phyloP scores from a whole-genome alignment of 2,888 invertebrate genomes.

The Andrena fulva region DNA sequence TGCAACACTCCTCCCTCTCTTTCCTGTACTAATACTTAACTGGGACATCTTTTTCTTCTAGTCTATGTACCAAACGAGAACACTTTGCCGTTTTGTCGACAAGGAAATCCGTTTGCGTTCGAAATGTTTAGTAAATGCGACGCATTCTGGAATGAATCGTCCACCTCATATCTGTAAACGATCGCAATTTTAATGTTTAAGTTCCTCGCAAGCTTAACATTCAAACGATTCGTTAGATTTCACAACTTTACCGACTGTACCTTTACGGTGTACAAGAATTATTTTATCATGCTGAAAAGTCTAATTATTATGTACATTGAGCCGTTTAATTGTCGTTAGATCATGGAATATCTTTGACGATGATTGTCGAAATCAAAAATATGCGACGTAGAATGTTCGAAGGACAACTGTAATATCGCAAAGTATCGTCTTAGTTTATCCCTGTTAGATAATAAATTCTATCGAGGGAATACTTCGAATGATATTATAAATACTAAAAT shows the following conservation, averaged over 20 bases:
- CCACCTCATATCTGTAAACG: conserved; percentile 64
- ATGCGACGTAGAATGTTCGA: background rate
- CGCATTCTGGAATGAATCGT: conserved; percentile 48
- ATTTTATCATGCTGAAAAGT: conserved; percentile 13
- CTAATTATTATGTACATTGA: conserved; percentile 6
- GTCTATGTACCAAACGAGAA: conserved; percentile 52
- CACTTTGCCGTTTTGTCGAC: conserved; percentile 34
- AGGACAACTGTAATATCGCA: background rate
- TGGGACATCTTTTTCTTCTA: conserved; percentile 80
- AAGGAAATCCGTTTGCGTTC: conserved; percentile 26
- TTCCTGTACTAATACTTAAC: conserved; percentile 81
- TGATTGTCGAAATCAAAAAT: background rate
- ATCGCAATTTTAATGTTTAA: conserved; percentile 24
- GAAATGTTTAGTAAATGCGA: conserved; percentile 36
- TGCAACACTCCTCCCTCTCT: conserved; percentile 82
- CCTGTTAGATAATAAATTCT: background rate
- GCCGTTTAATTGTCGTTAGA: background rate
- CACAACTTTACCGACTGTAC: conserved; percentile 16
- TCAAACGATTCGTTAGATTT: background rate
- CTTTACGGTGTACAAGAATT: conserved; percentile 3
- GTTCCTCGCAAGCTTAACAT: too few relatives aligned
- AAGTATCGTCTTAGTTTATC: background rate
- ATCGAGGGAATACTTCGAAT: background rate
- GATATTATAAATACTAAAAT: background rate
- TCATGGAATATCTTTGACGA: background rate